These are phyloP conservation scores for Rugalucina vietnamica DNA, from an alignment of 2,888 invertebrate species.

Conservation along the genomic window DNA sequence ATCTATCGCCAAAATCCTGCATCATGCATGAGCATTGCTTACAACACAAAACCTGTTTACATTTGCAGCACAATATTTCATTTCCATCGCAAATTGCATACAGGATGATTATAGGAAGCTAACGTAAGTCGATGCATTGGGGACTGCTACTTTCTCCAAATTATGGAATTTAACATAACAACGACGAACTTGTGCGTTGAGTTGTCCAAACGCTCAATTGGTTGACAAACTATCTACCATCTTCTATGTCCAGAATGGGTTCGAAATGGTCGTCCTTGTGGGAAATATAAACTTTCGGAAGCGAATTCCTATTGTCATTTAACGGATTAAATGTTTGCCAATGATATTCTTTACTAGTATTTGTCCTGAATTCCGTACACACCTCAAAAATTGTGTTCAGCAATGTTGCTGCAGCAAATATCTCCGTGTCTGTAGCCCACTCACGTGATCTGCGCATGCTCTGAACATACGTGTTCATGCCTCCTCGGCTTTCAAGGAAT, in stretches of 20 bases:
- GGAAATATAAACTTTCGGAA: constrained; percentile 65
- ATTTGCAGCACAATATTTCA: too few species aligned
- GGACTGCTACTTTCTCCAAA: too few species aligned
- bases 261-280: constrained; percentile 72
- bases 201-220: not conserved
- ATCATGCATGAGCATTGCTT: too few species aligned
- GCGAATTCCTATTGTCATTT: constrained; percentile 52
- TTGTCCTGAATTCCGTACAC: constrained; percentile 53
- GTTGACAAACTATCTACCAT: not conserved
- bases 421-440: constrained; percentile 72
- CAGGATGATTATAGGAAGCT: too few species aligned
- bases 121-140: too few species aligned
- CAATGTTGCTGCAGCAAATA: constrained; percentile 68
- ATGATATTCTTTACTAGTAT: constrained; percentile 54
- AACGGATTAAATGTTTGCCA: constrained; percentile 72
- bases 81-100: too few species aligned
- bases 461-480: constrained; percentile 67
- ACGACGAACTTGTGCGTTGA: not conserved
- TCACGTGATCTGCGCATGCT: constrained; percentile 66
- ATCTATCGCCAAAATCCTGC: too few species aligned
- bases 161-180: too few species aligned
- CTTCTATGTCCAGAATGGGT: constrained; percentile 65
- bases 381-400: constrained; percentile 66
- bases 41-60: too few species aligned
- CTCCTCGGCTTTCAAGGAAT: constrained; percentile 68